These are phyloP conservation scores for Mionectes macconnelli DNA, from an alignment of 2,113 vertebrate species.

Conservation along the genomic window DNA sequence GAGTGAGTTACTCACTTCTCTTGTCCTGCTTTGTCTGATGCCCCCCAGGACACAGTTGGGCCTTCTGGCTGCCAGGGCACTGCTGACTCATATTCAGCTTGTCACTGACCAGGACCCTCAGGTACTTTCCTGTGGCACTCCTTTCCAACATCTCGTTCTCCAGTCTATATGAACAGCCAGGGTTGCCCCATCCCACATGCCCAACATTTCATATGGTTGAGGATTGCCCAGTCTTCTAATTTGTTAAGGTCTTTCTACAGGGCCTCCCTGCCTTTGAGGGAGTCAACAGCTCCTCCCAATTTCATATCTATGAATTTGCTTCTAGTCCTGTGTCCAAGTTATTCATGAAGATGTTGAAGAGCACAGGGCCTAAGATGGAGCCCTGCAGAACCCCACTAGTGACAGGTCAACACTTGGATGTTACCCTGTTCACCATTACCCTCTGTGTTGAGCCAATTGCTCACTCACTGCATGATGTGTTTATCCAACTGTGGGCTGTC, in stretches of 20 bases:
- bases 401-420: not conserved
- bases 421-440: too few species aligned
- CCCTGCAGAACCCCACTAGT: rapidly evolving
- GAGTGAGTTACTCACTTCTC: not conserved
- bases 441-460: not conserved
- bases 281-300: not conserved
- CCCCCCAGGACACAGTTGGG: not conserved
- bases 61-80: not conserved
- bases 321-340: rapidly evolving
- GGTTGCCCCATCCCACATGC: not conserved
- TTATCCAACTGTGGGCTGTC: not conserved
- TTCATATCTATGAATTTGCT: not conserved
- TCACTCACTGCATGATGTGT: not conserved
- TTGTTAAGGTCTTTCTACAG: not conserved
- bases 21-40: not conserved
- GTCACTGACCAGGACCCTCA: rapidly evolving
- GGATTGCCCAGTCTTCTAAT: not conserved
- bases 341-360: not conserved
- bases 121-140: not conserved
- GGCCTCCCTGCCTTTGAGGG: rapidly evolving
- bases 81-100: not conserved
- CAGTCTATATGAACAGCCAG: too few species aligned
- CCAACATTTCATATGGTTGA: rapidly evolving
- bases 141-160: not conserved
- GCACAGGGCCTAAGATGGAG: rapidly evolving